Evolutionary conservation across 2,797 vertebrate genomes (phyloP), one percentile per base, ranked within the genome.

Genomic region (Eupleurogrammus muticus): DNA sequence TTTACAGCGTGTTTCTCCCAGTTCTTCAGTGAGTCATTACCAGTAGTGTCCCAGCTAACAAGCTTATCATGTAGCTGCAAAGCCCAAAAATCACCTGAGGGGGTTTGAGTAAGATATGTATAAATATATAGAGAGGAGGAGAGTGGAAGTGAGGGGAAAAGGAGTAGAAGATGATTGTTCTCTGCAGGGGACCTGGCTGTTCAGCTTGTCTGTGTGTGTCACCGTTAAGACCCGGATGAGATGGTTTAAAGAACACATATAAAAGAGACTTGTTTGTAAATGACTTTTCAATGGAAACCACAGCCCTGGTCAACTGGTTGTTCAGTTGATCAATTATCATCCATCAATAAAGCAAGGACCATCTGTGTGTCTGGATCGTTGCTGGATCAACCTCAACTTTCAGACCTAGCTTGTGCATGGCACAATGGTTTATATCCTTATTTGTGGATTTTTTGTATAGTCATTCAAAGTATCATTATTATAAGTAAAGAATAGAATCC

Each of bases 1-100:
- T 44, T 5, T 49, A 20, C 56, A 52, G 34, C 56, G 21, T 34
- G 53, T 66, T 55, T 52, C 56, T 52, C 44, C 32, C 8, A 7
- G 13, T 60, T 40, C 34, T 21, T 63, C 36, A 19, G 17, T 47
- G 40, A 65, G 46, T 73, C 60, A 69, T 58, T 52, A 58, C 61
- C 1, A 5, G 13, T 59, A 46, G 40, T 12, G 4, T 80, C 48
- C 44, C 36, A n/a, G 62, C 62, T 75, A 60, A 67, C 53, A 46
- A 70, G 47, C 63, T 74, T 65, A 71, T 77, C 47, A 8, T 65
- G 54, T 71, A 50, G 57, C 62, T 63, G 56, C 52, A 58, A 62
- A 58, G 19, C 44, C 54, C 48, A 32, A 24, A 76, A 54, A 47
- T 60, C 23, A 60, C 54, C 55, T 61, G 59, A 69, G 50, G 68